Percentiles rank a stretch among this genome's conserved stretches.
phyloP scores from a whole-genome alignment of 1,140 invertebrate genomes.

The Caenorhabditis remanei region DNA sequence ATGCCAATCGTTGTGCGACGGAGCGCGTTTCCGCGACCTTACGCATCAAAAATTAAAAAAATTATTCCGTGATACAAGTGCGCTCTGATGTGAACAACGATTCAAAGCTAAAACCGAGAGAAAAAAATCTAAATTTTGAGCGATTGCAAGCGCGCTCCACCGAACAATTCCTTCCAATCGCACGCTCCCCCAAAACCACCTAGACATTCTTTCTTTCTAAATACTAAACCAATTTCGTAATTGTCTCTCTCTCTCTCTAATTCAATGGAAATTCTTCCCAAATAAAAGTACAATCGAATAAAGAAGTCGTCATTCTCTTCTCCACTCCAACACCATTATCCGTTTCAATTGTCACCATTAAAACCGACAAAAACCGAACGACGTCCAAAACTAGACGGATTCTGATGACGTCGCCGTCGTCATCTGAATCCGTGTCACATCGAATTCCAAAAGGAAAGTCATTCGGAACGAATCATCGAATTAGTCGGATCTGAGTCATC shows the following conservation, averaged over 20 bases:
- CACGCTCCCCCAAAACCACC: neutral
- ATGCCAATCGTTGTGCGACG: too few relatives aligned
- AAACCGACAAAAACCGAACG: slow-evolving; percentile 21
- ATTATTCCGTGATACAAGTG: too few relatives aligned
- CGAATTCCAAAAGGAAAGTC: slow-evolving; percentile 46
- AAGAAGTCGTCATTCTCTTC: neutral
- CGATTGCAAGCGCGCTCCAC: too few relatives aligned
- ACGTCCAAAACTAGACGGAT: slow-evolving; percentile 20
- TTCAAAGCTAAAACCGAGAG: too few relatives aligned
- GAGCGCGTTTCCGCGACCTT: too few relatives aligned
- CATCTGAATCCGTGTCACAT: slow-evolving; percentile 20
- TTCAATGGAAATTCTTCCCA: neutral
- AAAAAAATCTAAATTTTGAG: too few relatives aligned
- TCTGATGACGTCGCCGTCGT: neutral
- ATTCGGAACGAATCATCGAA: slow-evolving; percentile 54
- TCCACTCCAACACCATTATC: neutral
- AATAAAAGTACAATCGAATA: slow-evolving; percentile 28
- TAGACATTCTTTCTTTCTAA: neutral
- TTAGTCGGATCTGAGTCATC: slow-evolving; percentile 34
- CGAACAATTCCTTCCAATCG: too few relatives aligned
- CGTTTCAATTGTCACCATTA: slow-evolving; percentile 47
- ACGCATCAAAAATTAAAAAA: too few relatives aligned
- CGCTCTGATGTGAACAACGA: too few relatives aligned
- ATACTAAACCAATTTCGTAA: neutral
- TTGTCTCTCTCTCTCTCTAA: neutral